Percentiles rank a stretch among this genome's conserved stretches.
phyloP scores from a whole-genome alignment of 2,888 invertebrate species.

The Ormyrus rosae region DNA sequence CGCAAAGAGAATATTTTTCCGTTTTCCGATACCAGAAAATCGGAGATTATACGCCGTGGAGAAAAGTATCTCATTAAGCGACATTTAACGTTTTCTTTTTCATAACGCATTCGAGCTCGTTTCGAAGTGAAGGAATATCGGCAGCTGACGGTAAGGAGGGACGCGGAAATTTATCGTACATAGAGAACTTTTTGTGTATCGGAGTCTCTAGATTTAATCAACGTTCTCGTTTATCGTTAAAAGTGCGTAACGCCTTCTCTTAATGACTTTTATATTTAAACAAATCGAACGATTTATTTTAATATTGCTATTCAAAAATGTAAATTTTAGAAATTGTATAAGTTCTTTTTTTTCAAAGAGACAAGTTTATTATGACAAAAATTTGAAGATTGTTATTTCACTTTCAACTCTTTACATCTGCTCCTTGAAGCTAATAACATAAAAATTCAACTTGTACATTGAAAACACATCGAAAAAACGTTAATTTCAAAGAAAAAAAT shows the following conservation, averaged over 20 bases:
- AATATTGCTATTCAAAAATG: too few relatives aligned
- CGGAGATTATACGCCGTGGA: constrained; percentile 38
- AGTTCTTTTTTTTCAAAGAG: too few relatives aligned
- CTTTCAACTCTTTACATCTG: not conserved
- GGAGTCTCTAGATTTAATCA: too few relatives aligned
- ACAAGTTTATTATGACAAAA: too few relatives aligned
- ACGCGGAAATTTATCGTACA: not conserved
- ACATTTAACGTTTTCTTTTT: constrained; percentile 45
- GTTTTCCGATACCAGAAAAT: constrained; percentile 51
- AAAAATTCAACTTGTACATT: not conserved
- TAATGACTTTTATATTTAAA: too few relatives aligned
- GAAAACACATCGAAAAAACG: too few relatives aligned
- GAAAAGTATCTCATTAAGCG: constrained; percentile 45
- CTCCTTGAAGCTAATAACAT: not conserved
- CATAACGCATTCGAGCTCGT: constrained; percentile 5
- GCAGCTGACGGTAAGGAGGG: not conserved
- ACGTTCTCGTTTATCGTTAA: too few relatives aligned
- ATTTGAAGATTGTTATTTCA: not conserved
- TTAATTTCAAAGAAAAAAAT: too few relatives aligned
- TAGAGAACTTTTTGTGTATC: too few relatives aligned
- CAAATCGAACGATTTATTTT: too few relatives aligned
- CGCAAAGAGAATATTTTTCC: constrained; percentile 46
- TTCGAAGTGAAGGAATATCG: not conserved
- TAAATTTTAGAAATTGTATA: too few relatives aligned
- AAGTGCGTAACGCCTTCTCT: too few relatives aligned